Evolutionary conservation across 2,888 invertebrate genomes (phyloP).

Genomic region (Rhabditoides inermis): DNA sequence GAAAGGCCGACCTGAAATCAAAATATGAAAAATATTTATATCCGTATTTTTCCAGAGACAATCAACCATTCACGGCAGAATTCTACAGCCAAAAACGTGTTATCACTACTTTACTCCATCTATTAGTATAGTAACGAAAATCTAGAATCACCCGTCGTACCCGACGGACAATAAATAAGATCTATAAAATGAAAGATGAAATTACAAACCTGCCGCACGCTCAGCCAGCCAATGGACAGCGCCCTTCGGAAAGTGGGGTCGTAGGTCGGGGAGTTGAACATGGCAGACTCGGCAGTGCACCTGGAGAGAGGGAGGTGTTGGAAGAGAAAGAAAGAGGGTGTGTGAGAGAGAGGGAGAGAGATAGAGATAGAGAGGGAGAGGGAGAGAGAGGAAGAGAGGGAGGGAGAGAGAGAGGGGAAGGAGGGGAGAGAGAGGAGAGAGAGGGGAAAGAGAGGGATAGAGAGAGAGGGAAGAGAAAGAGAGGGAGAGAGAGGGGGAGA

Average conservation of each 20-base stretch:
- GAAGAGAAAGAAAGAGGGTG: no score
- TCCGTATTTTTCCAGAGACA: not conserved
- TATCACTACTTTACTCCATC: not conserved
- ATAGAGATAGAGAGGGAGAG: no score
- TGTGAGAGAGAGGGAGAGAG: not conserved
- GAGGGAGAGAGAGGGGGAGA: no score
- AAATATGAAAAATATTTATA: not conserved
- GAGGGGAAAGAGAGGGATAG: no score
- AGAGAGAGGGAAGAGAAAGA: no score
- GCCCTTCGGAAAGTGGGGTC: slow-evolving; percentile 5
- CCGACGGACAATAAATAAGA: not conserved
- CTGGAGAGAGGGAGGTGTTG: not conserved
- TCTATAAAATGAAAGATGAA: not conserved
- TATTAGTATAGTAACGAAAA: no score
- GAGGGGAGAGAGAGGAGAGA: not conserved
- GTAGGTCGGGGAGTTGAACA: slow-evolving; percentile 7
- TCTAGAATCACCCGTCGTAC: not conserved
- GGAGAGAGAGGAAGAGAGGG: not conserved
- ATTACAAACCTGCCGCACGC: slow-evolving; percentile 3
- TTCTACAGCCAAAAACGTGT: not conserved
- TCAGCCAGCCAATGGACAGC: slow-evolving; percentile 7
- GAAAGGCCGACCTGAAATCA: slow-evolving; percentile 5
- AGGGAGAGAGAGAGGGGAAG: not conserved
- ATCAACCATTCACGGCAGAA: not conserved
- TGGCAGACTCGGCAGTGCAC: slow-evolving; percentile 6